phyloP scores from a whole-genome alignment of 2,113 vertebrate genomes.

The Gavia stellata region DNA sequence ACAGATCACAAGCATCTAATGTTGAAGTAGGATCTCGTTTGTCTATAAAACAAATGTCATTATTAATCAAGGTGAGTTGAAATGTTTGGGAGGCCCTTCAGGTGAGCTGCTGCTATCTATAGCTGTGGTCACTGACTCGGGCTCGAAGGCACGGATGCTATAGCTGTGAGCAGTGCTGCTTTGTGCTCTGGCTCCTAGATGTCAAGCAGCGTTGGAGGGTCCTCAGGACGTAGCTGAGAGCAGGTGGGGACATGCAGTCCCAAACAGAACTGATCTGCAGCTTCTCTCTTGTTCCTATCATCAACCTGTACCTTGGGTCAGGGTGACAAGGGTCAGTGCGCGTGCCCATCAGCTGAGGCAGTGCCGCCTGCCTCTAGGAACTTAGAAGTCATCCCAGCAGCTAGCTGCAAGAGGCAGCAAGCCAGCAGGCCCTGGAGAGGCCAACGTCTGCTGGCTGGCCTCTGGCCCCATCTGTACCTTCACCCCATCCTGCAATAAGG shows the following conservation, averaged over 20 bases:
- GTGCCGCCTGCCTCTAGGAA: background rate
- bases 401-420: background rate
- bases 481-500: background rate
- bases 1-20: background rate
- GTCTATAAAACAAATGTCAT: background rate
- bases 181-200: background rate
- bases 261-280: background rate
- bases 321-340: background rate
- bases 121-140: background rate
- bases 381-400: background rate
- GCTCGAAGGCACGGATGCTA: background rate
- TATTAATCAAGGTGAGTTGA: background rate
- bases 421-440: background rate
- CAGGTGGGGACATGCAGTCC: background rate
- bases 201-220: background rate
- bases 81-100: background rate
- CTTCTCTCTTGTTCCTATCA: background rate
- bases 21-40: background rate
- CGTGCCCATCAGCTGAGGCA: background rate
- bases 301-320: background rate
- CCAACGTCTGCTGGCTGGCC: background rate
- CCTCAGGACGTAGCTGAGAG: background rate
- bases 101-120: background rate
- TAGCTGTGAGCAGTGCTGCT: background rate
- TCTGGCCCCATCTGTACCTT: background rate